These are phyloP conservation scores for Podarcis raffonei DNA, from an alignment of 2,113 vertebrate species.

Conservation along the genomic window DNA sequence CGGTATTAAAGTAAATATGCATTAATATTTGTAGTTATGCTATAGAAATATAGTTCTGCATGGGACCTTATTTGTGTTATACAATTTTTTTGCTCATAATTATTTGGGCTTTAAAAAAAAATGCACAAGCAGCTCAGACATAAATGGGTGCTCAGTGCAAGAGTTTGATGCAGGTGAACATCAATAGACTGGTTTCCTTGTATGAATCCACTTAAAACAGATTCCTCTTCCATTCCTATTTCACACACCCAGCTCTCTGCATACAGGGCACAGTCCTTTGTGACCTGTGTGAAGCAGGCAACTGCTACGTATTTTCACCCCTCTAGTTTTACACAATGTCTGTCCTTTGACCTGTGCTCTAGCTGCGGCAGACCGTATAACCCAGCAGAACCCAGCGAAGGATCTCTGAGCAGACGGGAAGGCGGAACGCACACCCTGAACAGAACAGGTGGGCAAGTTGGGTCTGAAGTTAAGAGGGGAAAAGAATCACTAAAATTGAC, in stretches of 20 bases:
- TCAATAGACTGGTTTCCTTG: no score
- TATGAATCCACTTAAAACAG: background rate
- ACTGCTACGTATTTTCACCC: background rate
- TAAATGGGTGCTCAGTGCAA: no score
- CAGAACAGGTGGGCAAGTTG: constrained; percentile 81
- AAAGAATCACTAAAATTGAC: no score
- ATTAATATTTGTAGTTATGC: no score
- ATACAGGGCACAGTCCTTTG: background rate
- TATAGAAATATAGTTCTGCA: no score
- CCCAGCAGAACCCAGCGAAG: constrained; percentile 79
- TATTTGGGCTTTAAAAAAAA: no score
- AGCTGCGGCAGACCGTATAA: constrained; percentile 93
- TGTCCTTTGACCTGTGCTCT: constrained; percentile 56
- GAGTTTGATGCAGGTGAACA: no score
- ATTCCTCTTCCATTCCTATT: background rate
- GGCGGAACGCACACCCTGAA: constrained; percentile 64
- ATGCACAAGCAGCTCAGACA: no score
- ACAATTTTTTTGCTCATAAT: no score
- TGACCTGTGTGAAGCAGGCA: constrained; percentile 2
- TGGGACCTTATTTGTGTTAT: no score
- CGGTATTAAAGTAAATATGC: no score
- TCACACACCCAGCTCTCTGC: background rate
- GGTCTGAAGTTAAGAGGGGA: no score
- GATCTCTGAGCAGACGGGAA: constrained; percentile 78
- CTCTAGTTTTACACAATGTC: background rate